Conservation (phyloP, 1,140 invertebrate genomes). For the Batillaria attramentaria region DNA sequence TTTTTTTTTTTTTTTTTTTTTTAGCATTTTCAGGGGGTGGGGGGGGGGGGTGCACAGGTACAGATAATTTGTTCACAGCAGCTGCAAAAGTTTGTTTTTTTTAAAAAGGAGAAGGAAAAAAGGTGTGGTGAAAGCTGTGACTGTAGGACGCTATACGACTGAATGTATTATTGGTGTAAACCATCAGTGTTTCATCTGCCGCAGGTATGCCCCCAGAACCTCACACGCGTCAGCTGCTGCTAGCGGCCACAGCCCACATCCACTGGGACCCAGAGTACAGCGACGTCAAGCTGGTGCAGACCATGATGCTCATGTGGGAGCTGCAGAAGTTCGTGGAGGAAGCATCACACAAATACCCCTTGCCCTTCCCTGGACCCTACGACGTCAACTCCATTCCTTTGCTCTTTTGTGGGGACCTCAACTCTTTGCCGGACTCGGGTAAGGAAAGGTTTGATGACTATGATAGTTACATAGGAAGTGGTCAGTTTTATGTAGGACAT, state of each 20-base stretch:
- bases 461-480: too few species aligned
- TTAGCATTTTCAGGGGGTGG: too few species aligned
- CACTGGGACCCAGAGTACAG: conserved; percentile 99
- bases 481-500: too few species aligned
- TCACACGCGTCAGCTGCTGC: conserved; percentile 79
- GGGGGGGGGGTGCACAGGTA: too few species aligned
- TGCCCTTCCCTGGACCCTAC: conserved; percentile 70
- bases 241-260: conserved; percentile 98
- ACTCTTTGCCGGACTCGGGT: conserved; percentile 98
- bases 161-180: too few species aligned
- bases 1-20: too few species aligned
- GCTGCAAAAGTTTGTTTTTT: too few species aligned
- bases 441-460: conserved; percentile 50
- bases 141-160: too few species aligned
- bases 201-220: conserved; percentile 15
- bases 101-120: too few species aligned
- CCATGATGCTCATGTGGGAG: conserved; percentile 99
- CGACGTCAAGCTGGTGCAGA: conserved; percentile 99
- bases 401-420: conserved; percentile 98
- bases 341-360: conserved; percentile 53
- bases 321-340: conserved; percentile 71
- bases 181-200: too few species aligned
- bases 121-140: too few species aligned
- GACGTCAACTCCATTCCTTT: conserved; percentile 90
- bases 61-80: too few species aligned